These are phyloP conservation scores for Morinoia aosen DNA, from an alignment of 2,888 invertebrate species.

Conservation along the genomic window DNA sequence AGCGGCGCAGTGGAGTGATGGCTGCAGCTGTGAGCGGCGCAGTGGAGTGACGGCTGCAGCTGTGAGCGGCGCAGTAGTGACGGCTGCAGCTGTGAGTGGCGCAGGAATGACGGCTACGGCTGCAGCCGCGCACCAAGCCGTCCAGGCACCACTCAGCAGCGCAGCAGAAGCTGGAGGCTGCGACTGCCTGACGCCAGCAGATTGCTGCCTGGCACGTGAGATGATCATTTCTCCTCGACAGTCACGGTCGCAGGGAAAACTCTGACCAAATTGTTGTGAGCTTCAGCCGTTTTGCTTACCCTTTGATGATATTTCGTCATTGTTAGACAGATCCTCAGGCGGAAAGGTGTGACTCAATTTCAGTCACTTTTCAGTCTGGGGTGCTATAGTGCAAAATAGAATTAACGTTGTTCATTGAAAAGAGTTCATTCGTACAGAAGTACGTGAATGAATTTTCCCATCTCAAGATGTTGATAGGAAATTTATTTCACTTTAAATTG, in stretches of 20 bases:
- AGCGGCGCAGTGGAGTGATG: neutral
- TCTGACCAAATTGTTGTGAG: neutral
- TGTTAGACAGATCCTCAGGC: neutral
- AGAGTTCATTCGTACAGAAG: neutral
- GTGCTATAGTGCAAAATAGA: neutral
- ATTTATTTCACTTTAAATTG: neutral
- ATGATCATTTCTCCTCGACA: neutral
- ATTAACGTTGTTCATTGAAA: neutral
- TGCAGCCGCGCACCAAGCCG: neutral
- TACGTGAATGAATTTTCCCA: neutral
- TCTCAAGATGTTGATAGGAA: neutral
- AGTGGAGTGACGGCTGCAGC: neutral
- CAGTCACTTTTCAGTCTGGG: neutral
- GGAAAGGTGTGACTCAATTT: neutral
- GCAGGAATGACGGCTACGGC: neutral
- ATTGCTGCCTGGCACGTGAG: neutral
- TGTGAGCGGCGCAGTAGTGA: too few species aligned
- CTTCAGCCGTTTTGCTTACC: neutral
- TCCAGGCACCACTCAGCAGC: neutral
- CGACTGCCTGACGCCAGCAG: neutral
- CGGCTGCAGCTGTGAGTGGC: neutral
- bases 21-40: neutral
- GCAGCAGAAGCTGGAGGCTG: neutral
- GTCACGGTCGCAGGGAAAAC: neutral
- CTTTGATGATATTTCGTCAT: neutral